phyloP scores from a whole-genome alignment of 2,113 vertebrate genomes.

The Pterocles orientalis region DNA sequence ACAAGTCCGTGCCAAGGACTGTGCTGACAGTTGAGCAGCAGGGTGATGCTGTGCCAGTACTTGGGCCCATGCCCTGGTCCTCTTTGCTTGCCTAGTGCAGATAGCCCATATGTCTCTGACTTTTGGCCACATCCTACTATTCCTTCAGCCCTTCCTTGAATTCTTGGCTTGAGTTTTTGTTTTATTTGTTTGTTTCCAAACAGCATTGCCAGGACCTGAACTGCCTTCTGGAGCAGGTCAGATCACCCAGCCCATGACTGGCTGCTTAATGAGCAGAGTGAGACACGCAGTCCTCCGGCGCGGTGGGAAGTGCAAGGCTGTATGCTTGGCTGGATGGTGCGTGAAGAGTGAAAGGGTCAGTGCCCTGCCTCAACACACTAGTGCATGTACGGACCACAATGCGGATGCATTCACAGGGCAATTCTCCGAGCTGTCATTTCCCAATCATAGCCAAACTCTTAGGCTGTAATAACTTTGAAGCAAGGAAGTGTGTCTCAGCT shows the following conservation, averaged over 20 bases:
- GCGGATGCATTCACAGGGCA: background rate
- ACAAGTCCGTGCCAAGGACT: background rate
- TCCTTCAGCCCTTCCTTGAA: conserved; percentile 29
- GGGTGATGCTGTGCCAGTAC: background rate
- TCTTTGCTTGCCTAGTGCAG: background rate
- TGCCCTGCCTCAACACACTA: background rate
- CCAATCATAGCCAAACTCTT: background rate
- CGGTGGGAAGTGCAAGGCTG: rapidly evolving
- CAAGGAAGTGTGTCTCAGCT: background rate
- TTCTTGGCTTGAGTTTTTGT: conserved; percentile 9
- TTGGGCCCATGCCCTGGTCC: background rate
- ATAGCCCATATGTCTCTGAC: background rate
- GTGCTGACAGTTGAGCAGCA: background rate
- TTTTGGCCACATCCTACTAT: background rate
- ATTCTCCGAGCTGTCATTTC: background rate
- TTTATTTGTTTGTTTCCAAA: conserved; percentile 18
- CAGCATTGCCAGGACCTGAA: background rate
- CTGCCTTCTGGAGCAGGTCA: background rate
- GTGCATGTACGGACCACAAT: background rate
- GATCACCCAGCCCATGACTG: background rate
- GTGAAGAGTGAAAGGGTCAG: background rate
- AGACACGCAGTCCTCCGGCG: rapidly evolving
- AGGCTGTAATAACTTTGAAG: background rate
- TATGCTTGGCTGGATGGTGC: background rate
- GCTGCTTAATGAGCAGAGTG: background rate